Evolutionary conservation across 2,888 invertebrate species (phyloP).

Genomic region (Melanostoma mellinum): DNA sequence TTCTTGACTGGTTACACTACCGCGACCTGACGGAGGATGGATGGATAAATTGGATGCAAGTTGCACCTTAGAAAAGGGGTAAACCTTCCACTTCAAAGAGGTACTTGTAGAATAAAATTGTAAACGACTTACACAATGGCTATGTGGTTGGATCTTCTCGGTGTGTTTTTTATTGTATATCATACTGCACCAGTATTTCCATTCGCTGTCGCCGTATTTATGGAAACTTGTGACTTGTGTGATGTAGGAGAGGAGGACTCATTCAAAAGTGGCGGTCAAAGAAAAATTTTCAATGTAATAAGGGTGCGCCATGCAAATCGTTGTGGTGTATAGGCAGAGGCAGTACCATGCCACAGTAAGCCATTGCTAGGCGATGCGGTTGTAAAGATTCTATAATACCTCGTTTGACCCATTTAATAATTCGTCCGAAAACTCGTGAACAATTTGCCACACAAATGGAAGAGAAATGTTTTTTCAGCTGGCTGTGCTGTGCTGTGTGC

Average conservation of each 20-base stretch:
- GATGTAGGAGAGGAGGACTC: not conserved
- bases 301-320: slow-evolving; percentile 52
- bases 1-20: not conserved
- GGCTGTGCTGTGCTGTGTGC: slow-evolving; percentile 7
- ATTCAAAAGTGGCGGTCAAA: slow-evolving; percentile 52
- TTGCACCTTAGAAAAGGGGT: slow-evolving; percentile 21
- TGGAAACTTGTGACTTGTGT: no score
- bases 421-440: slow-evolving; percentile 62
- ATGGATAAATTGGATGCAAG: not conserved
- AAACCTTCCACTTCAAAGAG: slow-evolving; percentile 54
- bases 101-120: slow-evolving; percentile 35
- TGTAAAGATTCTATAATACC: slow-evolving; percentile 55
- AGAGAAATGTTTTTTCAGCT: slow-evolving; percentile 47
- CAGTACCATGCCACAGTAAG: not conserved
- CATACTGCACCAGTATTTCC: slow-evolving; percentile 25
- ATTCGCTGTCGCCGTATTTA: slow-evolving; percentile 3
- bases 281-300: slow-evolving; percentile 51
- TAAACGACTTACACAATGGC: slow-evolving; percentile 37
- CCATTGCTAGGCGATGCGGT: slow-evolving; percentile 19
- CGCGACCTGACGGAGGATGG: not conserved
- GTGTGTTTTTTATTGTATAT: slow-evolving; percentile 8
- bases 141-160: slow-evolving; percentile 14
- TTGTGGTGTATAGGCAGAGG: not conserved
- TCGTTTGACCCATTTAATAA: slow-evolving; percentile 59
- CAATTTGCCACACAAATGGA: slow-evolving; percentile 49